Conservation (phyloP, 2,797 vertebrate species). For the Sitta carolinensis region DNA sequence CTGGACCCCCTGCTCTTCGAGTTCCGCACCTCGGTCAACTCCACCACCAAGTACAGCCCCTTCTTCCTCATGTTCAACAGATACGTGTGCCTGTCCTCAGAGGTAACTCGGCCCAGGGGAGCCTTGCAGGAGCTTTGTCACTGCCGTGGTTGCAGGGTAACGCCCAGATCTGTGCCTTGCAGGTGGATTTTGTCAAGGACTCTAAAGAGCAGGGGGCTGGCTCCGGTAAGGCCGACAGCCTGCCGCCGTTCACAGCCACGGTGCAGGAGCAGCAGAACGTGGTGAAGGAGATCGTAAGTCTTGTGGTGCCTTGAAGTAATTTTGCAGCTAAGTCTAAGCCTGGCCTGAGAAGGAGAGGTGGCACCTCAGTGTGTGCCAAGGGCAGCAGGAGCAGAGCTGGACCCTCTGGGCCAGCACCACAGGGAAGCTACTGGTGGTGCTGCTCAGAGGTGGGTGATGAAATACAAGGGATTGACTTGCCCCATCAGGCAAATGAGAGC, state of each 20-base stretch:
- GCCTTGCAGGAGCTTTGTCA: neutral
- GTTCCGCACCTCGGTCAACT: conserved; percentile 83
- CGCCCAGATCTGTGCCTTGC: neutral
- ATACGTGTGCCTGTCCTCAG: conserved; percentile 74
- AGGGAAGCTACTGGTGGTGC: neutral
- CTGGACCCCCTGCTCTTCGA: conserved; percentile 84
- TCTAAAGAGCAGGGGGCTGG: conserved; percentile 67
- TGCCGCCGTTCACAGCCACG: conserved; percentile 60
- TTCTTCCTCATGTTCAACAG: conserved; percentile 90
- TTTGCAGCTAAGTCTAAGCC: neutral
- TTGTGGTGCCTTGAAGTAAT: neutral
- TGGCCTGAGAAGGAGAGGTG: neutral
- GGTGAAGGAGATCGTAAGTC: conserved; percentile 83
- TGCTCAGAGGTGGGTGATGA: neutral
- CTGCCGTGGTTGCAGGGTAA: neutral
- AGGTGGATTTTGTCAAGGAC: conserved; percentile 74
- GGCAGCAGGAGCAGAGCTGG: neutral
- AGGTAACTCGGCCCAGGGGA: conserved; percentile 45
- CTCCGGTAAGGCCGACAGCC: conserved; percentile 63
- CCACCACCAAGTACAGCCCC: conserved; percentile 84
- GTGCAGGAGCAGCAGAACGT: conserved; percentile 83
- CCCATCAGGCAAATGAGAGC: neutral
- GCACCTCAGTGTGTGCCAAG: neutral
- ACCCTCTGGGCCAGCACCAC: neutral
- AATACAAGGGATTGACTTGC: neutral